These are phyloP conservation scores for Pyrocephalus nanus DNA, from an alignment of 2,797 vertebrate species.

Conservation along the genomic window DNA sequence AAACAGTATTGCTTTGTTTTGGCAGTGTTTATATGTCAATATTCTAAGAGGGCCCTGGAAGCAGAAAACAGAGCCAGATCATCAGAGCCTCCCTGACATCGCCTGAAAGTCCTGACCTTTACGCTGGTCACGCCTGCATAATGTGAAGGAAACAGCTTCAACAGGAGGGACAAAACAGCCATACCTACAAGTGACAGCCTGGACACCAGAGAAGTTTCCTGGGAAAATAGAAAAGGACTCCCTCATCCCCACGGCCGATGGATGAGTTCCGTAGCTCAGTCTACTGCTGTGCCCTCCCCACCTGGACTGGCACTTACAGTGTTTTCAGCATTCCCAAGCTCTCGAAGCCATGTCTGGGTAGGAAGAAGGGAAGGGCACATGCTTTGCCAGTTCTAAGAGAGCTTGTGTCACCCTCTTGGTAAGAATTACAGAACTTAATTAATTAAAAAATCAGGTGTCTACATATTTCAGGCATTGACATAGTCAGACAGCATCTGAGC, in stretches of 20 bases:
- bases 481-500: background rate
- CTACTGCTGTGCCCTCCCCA: background rate
- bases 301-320: no score
- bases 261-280: background rate
- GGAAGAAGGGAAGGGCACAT: background rate
- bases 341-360: accelerated
- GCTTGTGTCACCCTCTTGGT: background rate
- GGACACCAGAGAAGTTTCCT: background rate
- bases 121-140: background rate
- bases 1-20: background rate
- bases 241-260: accelerated
- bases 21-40: background rate
- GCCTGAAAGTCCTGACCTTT: background rate
- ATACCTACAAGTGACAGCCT: background rate
- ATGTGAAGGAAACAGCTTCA: background rate
- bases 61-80: background rate
- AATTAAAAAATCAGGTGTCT: background rate
- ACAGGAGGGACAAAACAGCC: background rate
- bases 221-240: background rate
- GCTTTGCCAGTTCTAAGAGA: background rate
- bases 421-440: background rate
- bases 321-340: accelerated
- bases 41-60: background rate
- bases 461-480: background rate
- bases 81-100: background rate